These are phyloP conservation scores for Drosophila recens DNA, from an alignment of 2,888 invertebrate species.

Conservation along the genomic window DNA sequence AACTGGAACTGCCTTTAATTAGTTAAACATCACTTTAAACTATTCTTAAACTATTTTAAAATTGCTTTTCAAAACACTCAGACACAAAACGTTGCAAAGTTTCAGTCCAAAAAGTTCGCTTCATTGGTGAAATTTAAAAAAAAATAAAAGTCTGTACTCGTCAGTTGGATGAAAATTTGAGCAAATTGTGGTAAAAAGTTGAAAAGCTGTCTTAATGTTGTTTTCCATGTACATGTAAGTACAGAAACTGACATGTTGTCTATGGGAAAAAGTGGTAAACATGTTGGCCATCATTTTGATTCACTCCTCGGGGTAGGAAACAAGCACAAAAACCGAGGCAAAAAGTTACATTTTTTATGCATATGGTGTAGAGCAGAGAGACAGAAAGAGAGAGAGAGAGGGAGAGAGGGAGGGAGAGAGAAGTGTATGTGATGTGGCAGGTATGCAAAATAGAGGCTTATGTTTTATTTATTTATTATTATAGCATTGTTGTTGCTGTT, in stretches of 20 bases:
- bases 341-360: slow-evolving; percentile 39
- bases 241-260: not conserved
- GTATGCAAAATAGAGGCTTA: slow-evolving; percentile 43
- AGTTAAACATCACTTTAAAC: not conserved
- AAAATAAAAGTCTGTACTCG: not conserved
- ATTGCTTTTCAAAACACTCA: not conserved
- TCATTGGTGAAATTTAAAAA: slow-evolving; percentile 18
- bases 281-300: slow-evolving; percentile 63
- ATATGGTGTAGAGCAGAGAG: slow-evolving; percentile 22
- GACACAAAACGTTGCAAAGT: not conserved
- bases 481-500: slow-evolving; percentile 25
- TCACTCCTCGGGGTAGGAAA: slow-evolving; percentile 12
- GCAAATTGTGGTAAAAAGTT: slow-evolving; percentile 17
- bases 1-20: no score
- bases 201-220: slow-evolving; percentile 21
- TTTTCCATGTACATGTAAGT: not conserved
- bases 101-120: not conserved
- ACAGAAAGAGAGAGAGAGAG: not conserved
- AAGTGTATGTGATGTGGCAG: slow-evolving; percentile 26
- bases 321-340: slow-evolving; percentile 11
- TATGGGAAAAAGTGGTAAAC: slow-evolving; percentile 58
- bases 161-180: slow-evolving; percentile 8
- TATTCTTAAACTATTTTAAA: not conserved
- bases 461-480: slow-evolving; percentile 60
- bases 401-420: not conserved